Evolutionary conservation across 2,888 invertebrate species (phyloP).

Genomic region (Idaea aversata): DNA sequence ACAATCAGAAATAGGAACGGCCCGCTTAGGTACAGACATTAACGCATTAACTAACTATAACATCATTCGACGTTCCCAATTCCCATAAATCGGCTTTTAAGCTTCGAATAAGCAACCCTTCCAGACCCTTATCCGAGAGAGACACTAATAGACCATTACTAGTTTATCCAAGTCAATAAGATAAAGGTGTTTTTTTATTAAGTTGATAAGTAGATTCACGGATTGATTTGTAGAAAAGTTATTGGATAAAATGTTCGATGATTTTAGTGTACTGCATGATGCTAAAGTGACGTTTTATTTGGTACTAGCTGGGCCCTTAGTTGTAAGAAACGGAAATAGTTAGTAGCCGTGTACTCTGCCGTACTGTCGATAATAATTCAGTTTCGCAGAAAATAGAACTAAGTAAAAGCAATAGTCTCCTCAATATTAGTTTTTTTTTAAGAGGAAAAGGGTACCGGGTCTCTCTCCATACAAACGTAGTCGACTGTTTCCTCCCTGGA

Average conservation of each 20-base stretch:
- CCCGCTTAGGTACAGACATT: background rate
- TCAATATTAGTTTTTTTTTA: too few species aligned
- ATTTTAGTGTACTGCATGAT: background rate
- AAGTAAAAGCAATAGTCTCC: too few species aligned
- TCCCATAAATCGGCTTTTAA: conserved; percentile 27
- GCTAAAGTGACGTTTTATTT: too few species aligned
- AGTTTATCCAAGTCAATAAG: background rate
- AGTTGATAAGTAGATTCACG: background rate
- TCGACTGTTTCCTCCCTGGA: too few species aligned
- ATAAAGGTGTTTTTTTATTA: conserved; percentile 1
- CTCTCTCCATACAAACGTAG: too few species aligned
- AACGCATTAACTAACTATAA: background rate
- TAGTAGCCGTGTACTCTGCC: too few species aligned
- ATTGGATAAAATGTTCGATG: background rate
- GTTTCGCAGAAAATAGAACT: too few species aligned
- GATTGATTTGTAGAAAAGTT: background rate
- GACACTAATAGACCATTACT: conserved; percentile 36
- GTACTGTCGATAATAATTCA: too few species aligned
- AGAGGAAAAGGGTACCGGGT: too few species aligned
- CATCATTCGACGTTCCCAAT: conserved; percentile 20
- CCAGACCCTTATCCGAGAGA: conserved; percentile 40
- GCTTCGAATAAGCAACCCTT: conserved; percentile 16
- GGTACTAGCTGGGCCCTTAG: too few species aligned
- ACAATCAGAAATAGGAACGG: too few species aligned
- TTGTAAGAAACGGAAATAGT: too few species aligned